Conservation (phyloP, 2,797 vertebrate species). For the Pangasius macronema region DNA sequence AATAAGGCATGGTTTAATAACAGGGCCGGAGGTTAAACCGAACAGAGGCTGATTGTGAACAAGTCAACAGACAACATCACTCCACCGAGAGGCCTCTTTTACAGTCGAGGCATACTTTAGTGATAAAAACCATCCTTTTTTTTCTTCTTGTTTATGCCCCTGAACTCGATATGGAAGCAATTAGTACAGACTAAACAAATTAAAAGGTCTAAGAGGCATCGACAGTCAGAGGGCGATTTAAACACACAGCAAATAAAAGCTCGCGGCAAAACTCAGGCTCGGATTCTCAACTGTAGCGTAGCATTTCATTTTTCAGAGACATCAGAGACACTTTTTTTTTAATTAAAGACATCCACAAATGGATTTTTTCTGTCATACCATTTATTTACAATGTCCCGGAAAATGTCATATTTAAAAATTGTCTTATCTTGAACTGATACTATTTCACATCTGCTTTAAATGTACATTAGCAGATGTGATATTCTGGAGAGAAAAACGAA, state of each 20-base stretch:
- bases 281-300: constrained; percentile 28
- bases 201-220: constrained; percentile 56
- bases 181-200: constrained; percentile 58
- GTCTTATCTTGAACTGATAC: background rate
- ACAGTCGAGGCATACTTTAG: constrained; percentile 52
- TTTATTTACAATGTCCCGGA: background rate
- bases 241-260: constrained; percentile 53
- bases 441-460: background rate
- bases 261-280: constrained; percentile 30
- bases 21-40: constrained; percentile 40
- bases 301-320: background rate
- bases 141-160: constrained; percentile 47
- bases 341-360: background rate
- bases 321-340: background rate
- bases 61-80: constrained; percentile 54
- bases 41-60: constrained; percentile 50
- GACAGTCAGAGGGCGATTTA: constrained; percentile 53
- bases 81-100: constrained; percentile 38
- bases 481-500: background rate
- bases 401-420: background rate
- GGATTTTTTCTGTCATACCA: background rate
- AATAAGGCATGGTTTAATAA: constrained; percentile 44
- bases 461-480: background rate
- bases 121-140: constrained; percentile 50
- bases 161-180: constrained; percentile 58